Evolutionary conservation across 2,113 vertebrate species (phyloP), one percentile per base, ranked within the genome.

Genomic region (Neopipo cinnamomea): DNA sequence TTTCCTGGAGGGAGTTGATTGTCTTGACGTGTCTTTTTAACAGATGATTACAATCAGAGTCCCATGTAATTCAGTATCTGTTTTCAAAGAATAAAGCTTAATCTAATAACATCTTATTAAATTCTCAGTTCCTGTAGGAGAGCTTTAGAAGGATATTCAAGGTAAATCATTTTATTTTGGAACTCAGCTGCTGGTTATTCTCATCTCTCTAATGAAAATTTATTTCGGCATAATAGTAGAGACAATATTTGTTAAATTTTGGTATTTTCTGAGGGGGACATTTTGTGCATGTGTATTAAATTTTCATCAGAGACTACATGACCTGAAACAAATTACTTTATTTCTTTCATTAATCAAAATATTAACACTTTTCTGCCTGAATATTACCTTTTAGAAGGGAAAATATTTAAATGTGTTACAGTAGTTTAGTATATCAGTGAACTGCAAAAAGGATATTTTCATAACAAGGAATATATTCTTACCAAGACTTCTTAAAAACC

Each of bases 81-180:
- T 95, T 97, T 97, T 89, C 91, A 95, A 84, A 96, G 53, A 90
- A 93, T 55, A 83, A 94, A 83, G 44, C 42, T 95, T 94, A 95
- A 96, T 97, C 79, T 89, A 94, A 94, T 96, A 94, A 92, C 1
- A 5, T 84, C 61, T 92, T 81, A 95, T 97, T 95, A 97, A 91
- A 90, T 90, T 89, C 67, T 91, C 42, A 78, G 75, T 73, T 91
- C 39, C 74, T 53, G 21, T 58, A 68, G 47, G 44, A 62, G 37
- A 62, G 31, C 7, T 55, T 78, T 61, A 95, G 93, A 95, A 97
- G 65, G 70, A 81, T 85, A 89, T 83, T 88, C 62, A 96, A 92
- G 77, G 84, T 79, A 96, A 96, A 92, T 44, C 1, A 44, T 58
- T 82, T 86, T 24, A 58, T 65, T 74, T 87, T 52, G 25, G n/a